Base-by-base conservation (phyloP, 1,140 invertebrate species). In the Parasteatoda tepidariorum region DNA sequence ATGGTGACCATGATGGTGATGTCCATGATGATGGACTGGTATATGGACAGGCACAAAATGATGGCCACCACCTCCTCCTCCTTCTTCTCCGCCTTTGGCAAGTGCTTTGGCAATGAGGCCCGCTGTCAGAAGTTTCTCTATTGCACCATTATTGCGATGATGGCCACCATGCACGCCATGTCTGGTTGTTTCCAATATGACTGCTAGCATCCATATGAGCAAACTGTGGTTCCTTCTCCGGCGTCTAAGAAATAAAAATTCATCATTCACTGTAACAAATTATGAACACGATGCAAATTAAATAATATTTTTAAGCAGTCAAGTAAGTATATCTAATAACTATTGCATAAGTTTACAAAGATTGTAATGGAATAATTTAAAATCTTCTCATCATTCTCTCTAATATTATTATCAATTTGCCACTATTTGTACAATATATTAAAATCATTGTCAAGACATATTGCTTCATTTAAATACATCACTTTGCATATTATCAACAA, bases 41-140 rank as follows among this genome's bases (percentile, higher is more conserved):
- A 54, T 15, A n/a, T 26, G 73, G 18, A 61, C 41, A 7, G 54
- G 55, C 73, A 59, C 33, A 18, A 61, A 61, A 48, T 66, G 66
- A 64, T 74, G 71, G 22, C 81, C 81, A 7, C 76, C 76, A 3
- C 64, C 76, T 3, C 81, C 81, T 11, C 81, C 81, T 3, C 61
- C 81, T 64, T 74, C 70, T 24, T 83, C 68, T 7, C 81, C 81
- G 2, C 61, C 57, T 33, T 83, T 73, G 24, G 81, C 68, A 26
- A 83, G 70, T 7, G 81, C 81, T 31, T 83, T 83, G 28, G 81
- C 81, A 33, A 83, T 83, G 13, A 83, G 81, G 26, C 81, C 81
- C 0, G 81, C 81, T 18, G 81, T 70, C 70, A 83, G n/a, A 3
- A 83, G 41, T 30, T 83, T 83, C n/a, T 83, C 81, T 15, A 83